A percentile compares a stretch with the other conserved stretches of the same genome.
Conservation (phyloP, 2,888 invertebrate species). For the Phyto melanocephala region DNA sequence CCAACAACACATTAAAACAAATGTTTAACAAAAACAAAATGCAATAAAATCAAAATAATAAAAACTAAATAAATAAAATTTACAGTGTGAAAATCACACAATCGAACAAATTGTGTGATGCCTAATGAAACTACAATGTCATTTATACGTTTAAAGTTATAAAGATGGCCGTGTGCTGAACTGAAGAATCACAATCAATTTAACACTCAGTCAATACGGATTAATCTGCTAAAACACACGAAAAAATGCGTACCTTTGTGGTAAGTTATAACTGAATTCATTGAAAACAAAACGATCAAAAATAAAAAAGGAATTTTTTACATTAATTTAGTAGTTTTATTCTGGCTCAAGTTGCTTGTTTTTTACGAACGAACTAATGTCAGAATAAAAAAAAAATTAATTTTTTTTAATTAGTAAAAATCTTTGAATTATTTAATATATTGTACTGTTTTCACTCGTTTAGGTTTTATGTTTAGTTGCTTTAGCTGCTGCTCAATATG, state of each 20-base stretch:
- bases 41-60: not conserved
- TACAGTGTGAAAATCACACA: not conserved
- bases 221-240: slow-evolving; percentile 62
- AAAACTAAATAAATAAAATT: not conserved
- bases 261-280: slow-evolving; percentile 25
- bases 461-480: slow-evolving; percentile 71
- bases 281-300: not conserved
- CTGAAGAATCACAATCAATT: slow-evolving; percentile 63
- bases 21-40: not conserved
- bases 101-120: not conserved
- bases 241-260: slow-evolving; percentile 65
- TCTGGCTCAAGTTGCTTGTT: too few relatives aligned
- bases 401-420: too few relatives aligned
- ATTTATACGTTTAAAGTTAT: slow-evolving; percentile 45
- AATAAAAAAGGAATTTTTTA: not conserved
- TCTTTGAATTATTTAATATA: too few relatives aligned
- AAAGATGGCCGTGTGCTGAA: slow-evolving; percentile 50
- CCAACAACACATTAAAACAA: not conserved
- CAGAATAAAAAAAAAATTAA: too few relatives aligned
- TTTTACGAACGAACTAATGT: too few relatives aligned
- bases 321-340: too few relatives aligned
- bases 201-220: slow-evolving; percentile 64
- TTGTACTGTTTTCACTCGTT: not conserved
- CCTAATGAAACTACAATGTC: not conserved
- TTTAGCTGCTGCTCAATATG: slow-evolving; percentile 70